A percentile compares a stretch with the other conserved stretches of the same genome.
Evolutionary conservation across 2,113 vertebrate genomes (phyloP).

Genomic region (Bubo scandiacus): DNA sequence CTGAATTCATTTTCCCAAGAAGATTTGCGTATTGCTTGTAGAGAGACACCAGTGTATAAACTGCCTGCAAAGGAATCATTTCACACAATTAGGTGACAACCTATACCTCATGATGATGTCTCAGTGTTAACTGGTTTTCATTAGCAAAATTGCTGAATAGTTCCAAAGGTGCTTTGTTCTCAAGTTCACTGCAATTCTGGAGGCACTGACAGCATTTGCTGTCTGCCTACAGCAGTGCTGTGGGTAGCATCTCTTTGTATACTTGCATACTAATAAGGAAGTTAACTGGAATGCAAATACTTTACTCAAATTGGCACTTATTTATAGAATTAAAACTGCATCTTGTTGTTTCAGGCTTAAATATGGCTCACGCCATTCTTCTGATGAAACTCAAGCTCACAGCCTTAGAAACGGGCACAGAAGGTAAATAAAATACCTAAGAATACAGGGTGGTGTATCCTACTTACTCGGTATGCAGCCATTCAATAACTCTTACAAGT

Average conservation of each 20-base stretch:
- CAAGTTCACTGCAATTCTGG: background rate
- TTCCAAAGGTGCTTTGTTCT: background rate
- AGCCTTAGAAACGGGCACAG: background rate
- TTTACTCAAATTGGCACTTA: background rate
- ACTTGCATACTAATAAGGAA: background rate
- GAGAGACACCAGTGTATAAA: slow-evolving; percentile 78
- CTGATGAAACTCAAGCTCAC: background rate
- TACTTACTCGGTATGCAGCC: background rate
- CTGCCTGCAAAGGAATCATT: slow-evolving; percentile 61
- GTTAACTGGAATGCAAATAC: background rate
- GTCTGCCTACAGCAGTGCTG: background rate
- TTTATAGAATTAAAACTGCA: background rate
- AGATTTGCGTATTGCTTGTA: slow-evolving; percentile 77
- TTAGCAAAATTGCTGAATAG: background rate
- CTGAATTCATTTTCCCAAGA: slow-evolving; percentile 76
- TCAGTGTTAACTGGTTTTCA: background rate
- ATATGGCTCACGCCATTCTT: background rate
- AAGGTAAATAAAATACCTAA: background rate
- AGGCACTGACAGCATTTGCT: background rate
- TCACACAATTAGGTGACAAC: background rate
- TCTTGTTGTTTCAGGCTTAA: background rate
- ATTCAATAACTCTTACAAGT: background rate
- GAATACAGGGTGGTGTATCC: background rate
- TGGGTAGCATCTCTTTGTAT: too few species aligned
- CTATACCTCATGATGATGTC: background rate